These are phyloP conservation scores for Hydractinia symbiolongicarpus DNA, from an alignment of 30 jellyfish, hydroid and myxozoan species.

Conservation along the genomic window DNA sequence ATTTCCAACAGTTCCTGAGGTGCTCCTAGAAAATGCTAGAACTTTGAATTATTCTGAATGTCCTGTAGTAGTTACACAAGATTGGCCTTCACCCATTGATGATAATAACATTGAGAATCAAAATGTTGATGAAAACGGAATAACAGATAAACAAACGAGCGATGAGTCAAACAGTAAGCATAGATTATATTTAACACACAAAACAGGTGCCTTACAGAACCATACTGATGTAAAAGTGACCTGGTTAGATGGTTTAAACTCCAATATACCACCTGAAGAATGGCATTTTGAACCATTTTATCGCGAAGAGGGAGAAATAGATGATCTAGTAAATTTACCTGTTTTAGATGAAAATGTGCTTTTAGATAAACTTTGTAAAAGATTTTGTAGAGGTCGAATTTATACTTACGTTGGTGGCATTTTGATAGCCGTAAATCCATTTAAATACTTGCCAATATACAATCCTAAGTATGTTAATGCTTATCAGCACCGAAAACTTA, in stretches of 20 bases:
- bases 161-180: conserved; percentile 28
- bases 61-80: conserved; percentile 60
- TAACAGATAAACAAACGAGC: not conserved
- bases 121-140: not conserved
- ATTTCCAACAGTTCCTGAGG: conserved; percentile 53
- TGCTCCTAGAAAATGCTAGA: conserved; percentile 51
- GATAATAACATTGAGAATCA: not conserved
- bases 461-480: conserved; percentile 77
- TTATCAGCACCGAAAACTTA: conserved; percentile 64
- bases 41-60: conserved; percentile 67
- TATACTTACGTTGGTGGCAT: conserved; percentile 91
- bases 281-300: conserved; percentile 76
- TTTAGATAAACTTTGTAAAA: conserved; percentile 42
- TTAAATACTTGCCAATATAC: conserved; percentile 81
- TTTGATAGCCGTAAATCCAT: conserved; percentile 84
- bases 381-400: conserved; percentile 72
- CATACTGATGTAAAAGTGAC: conserved; percentile 52
- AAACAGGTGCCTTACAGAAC: conserved; percentile 35
- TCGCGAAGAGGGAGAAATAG: conserved; percentile 58
- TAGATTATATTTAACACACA: conserved; percentile 65
- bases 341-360: conserved; percentile 69
- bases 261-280: conserved; percentile 45
- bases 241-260: conserved; percentile 74
- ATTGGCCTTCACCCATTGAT: conserved; percentile 41
- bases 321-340: conserved; percentile 79